These are phyloP conservation scores for Caracal caracal DNA, from an alignment of 2,113 vertebrate species.

Conservation along the genomic window DNA sequence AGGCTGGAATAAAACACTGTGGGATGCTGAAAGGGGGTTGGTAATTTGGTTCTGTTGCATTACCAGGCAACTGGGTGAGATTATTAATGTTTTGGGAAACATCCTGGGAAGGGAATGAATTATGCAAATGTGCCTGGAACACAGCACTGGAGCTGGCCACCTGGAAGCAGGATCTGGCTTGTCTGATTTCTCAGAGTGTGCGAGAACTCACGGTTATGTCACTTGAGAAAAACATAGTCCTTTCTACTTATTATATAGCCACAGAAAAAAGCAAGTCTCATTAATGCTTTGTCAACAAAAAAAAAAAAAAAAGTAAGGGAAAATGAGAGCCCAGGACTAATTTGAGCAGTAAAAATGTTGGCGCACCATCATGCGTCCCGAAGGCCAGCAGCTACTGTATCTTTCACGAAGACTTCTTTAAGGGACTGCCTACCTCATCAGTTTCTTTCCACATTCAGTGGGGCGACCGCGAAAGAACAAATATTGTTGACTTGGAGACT, in stretches of 20 bases:
- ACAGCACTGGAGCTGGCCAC: not conserved
- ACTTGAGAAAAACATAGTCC: not conserved
- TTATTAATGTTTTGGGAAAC: not conserved
- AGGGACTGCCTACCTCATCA: not conserved
- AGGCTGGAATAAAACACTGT: not conserved
- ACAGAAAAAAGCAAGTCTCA: not conserved
- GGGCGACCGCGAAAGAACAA: not conserved
- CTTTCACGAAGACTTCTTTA: not conserved
- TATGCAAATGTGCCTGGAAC: not conserved
- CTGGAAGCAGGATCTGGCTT: not conserved
- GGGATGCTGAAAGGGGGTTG: not conserved
- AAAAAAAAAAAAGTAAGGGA: not conserved
- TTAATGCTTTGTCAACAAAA: not conserved
- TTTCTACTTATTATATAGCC: not conserved
- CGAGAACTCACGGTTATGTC: not conserved
- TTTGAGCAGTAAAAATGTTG: not conserved
- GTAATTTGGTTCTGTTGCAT: not conserved
- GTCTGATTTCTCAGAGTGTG: not conserved
- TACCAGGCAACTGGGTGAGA: not conserved
- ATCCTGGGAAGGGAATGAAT: not conserved
- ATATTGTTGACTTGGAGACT: not conserved
- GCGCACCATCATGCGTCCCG: rapidly evolving
- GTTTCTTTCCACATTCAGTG: not conserved
- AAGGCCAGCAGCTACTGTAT: not conserved
- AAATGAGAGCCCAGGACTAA: not conserved